Percentiles rank a stretch among this genome's conserved stretches.
Conservation (phyloP, 1,140 invertebrate genomes). For the Globodera rostochiensis region DNA sequence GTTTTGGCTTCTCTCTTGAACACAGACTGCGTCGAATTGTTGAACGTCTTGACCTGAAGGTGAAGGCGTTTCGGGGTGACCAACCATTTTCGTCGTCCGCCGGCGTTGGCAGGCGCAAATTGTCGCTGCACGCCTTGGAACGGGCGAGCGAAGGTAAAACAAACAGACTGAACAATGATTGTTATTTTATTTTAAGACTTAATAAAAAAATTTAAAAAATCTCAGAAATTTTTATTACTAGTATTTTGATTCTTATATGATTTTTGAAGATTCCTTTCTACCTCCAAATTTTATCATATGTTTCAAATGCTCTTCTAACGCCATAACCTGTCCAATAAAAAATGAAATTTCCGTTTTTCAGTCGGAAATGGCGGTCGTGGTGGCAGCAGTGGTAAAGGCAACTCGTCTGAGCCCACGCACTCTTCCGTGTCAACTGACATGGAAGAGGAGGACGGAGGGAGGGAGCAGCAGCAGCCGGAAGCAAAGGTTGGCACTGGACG, state of each 20-base stretch:
- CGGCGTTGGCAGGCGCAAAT: neutral
- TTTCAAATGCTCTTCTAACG: no score
- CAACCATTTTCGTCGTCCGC: neutral
- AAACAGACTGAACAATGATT: neutral
- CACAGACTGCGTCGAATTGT: constrained; percentile 8
- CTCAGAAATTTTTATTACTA: no score
- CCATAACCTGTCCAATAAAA: no score
- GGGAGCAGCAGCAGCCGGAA: no score
- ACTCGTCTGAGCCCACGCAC: neutral
- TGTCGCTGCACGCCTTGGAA: neutral
- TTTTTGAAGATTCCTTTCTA: no score
- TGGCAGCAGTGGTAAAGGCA: neutral
- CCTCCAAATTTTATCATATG: no score
- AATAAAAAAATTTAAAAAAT: no score
- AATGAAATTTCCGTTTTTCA: no score
- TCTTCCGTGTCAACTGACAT: neutral
- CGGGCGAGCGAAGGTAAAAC: neutral
- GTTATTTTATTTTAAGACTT: neutral
- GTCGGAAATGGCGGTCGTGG: neutral
- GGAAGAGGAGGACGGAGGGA: neutral
- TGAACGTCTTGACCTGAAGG: constrained; percentile 8
- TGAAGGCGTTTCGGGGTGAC: constrained; percentile 4
- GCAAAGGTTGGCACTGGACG: neutral
- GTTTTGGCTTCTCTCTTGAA: constrained; percentile 27
- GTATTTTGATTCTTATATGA: no score